Evolutionary conservation across 2,888 invertebrate species (phyloP).

Genomic region (Drosophila maculinotata): DNA sequence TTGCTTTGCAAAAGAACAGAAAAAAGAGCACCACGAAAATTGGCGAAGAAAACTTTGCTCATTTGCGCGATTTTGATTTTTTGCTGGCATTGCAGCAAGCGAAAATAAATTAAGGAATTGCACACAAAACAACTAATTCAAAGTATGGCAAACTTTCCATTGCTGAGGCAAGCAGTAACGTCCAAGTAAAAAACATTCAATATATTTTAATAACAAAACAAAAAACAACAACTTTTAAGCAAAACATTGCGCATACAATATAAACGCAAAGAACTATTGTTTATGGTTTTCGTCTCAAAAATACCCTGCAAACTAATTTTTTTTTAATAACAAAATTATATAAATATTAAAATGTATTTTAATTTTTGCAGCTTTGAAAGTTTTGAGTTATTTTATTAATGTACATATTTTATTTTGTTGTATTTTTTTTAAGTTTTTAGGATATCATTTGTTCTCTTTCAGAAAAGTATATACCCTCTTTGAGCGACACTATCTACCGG

Average conservation of each 20-base stretch:
- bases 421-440: no score
- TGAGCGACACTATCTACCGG: no score
- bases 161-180: constrained; percentile 12
- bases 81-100: constrained; percentile 18
- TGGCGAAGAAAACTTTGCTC: constrained; percentile 69
- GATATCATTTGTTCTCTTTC: no score
- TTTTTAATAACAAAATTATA: no score
- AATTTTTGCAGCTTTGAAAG: no score
- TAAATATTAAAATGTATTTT: no score
- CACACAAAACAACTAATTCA: constrained; percentile 50
- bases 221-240: constrained; percentile 31
- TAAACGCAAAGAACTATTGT: background rate
- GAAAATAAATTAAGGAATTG: constrained; percentile 58
- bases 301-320: background rate
- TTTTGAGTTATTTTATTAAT: no score
- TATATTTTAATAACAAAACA: constrained; percentile 46
- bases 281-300: background rate
- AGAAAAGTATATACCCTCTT: no score
- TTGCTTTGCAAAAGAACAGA: constrained; percentile 36
- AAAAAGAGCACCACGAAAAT: constrained; percentile 15
- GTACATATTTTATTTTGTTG: no score
- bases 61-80: constrained; percentile 74
- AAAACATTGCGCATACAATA: constrained; percentile 24
- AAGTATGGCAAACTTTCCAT: constrained; percentile 48
- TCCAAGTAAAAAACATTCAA: constrained; percentile 48